Evolutionary conservation across 2,888 invertebrate species (phyloP).

Genomic region (Cremastobaeus sp.): DNA sequence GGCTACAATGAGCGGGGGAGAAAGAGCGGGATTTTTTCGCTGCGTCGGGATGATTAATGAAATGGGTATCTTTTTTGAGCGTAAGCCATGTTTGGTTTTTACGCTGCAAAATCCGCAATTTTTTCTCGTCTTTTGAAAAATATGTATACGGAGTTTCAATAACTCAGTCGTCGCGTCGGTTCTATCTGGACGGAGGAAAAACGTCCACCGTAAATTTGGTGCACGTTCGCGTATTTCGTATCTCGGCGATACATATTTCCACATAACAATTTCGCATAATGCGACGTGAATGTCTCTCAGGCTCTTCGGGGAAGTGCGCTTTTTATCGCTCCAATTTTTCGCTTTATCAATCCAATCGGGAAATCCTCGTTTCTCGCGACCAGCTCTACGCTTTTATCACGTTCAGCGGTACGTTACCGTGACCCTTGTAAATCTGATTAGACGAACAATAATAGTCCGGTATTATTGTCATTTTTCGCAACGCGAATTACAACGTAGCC

Average conservation of each 20-base stretch:
- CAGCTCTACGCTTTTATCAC: conserved; percentile 14
- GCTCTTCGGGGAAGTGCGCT: conserved; percentile 33
- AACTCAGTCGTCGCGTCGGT: conserved; percentile 19
- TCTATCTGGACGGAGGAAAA: conserved; percentile 35
- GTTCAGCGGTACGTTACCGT: conserved; percentile 22
- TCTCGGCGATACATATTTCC: conserved; percentile 32
- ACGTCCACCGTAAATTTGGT: conserved; percentile 35
- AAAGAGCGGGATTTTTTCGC: conserved; percentile 5
- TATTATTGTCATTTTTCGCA: conserved; percentile 28
- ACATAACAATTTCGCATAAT: conserved; percentile 46
- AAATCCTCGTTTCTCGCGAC: conserved; percentile 18
- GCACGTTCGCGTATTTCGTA: conserved; percentile 24
- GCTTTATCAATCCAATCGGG: conserved; percentile 44
- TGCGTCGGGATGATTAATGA: too few relatives aligned
- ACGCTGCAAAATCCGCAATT: too few relatives aligned
- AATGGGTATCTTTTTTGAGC: too few relatives aligned
- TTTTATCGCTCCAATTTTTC: conserved; percentile 45
- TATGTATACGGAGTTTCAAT: conserved; percentile 31
- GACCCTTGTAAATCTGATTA: conserved; percentile 25
- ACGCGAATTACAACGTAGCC: background rate
- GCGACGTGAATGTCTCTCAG: conserved; percentile 35
- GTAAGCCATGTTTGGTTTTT: too few relatives aligned
- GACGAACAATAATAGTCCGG: conserved; percentile 19
- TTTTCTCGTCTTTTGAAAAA: background rate
- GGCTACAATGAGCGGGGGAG: background rate